Base-by-base conservation (phyloP, 2,113 vertebrate genomes). In the Ptilorrhoa leucosticta region DNA sequence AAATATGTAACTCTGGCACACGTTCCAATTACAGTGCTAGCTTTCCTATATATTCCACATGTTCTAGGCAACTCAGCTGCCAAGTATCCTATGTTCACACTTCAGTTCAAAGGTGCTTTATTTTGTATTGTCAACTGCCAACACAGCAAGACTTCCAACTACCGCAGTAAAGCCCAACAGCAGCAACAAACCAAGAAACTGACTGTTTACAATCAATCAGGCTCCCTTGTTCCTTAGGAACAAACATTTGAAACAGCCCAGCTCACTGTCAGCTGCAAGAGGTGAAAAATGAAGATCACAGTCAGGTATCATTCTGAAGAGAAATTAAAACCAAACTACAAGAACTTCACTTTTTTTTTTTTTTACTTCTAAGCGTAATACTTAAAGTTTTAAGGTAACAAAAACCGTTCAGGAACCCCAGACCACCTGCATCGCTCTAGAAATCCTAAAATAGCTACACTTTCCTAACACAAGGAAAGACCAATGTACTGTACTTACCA, bases 101-200 rank as follows among this genome's bases (percentile, higher is more conserved):
- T 76, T 60, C 68, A 42, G 39, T 58, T 92, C 35, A 53, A 65
- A 79, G 26, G 53, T 42, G 58, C 12, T 85, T 79, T 65, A 30
- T 85, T 72, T 39, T 16, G 5, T 37, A 53, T 37, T 26, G 50
- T 44, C 37, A 65, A 42, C 35, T 65, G 50, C 21, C 35, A 85
- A n/a, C 13, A 30, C 1, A 40, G 18, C 19, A 72, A 65, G 45
- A 80, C 61, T 72, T 87, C 24, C 31, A 44, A 40, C 37, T 79
- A 31, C 26, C 50, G 60, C 20, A 0, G 0, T 24, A 23, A 51
- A 51, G 68, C 35, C 19, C 27, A 51, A 51, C 0, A 8, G 30
- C n/a, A 18, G 21, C 50, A 78, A 44, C 35, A 54, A 94, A 87
- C 21, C 33, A 77, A 61, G 16, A 66, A 93, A 73, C 5, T 17